phyloP scores from a whole-genome alignment of 2,888 invertebrate genomes.

The Platerodrilus igneus region DNA sequence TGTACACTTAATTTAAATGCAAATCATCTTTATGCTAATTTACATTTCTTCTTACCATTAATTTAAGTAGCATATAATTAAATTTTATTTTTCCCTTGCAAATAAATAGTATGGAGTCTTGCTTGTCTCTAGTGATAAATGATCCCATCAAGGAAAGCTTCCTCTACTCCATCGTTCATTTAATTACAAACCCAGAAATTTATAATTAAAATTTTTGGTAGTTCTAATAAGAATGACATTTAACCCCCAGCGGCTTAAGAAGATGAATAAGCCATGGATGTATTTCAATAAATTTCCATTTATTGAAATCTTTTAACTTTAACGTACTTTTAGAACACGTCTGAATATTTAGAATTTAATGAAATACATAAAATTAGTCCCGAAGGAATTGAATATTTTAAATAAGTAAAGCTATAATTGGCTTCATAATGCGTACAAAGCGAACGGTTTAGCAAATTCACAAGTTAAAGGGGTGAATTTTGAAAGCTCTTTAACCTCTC shows the following conservation, averaged over 20 bases:
- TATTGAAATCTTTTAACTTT: constrained; percentile 8
- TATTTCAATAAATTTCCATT: constrained; percentile 12
- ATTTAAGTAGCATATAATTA: constrained; percentile 69
- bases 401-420: constrained; percentile 21
- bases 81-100: constrained; percentile 52
- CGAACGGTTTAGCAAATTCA: constrained; percentile 24
- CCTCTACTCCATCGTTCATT: constrained; percentile 36
- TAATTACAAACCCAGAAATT: constrained; percentile 43
- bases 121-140: constrained; percentile 38
- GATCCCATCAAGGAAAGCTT: constrained; percentile 35
- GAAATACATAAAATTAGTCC: constrained; percentile 20
- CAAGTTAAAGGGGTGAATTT: constrained; percentile 31
- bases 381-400: constrained; percentile 23
- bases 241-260: constrained; percentile 2
- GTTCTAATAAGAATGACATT: constrained; percentile 16
- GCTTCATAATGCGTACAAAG: constrained; percentile 23
- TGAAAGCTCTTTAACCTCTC: constrained; percentile 38
- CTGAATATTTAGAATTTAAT: constrained; percentile 20
- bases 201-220: constrained; percentile 43
- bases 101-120: constrained; percentile 42
- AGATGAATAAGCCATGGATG: constrained; percentile 7
- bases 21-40: constrained; percentile 51
- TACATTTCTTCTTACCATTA: constrained; percentile 53
- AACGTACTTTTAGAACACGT: no score
- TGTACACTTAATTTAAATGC: constrained; percentile 51